These are phyloP conservation scores for Lasaia peninsularis DNA, from an alignment of 1,140 invertebrate species.

Conservation along the genomic window DNA sequence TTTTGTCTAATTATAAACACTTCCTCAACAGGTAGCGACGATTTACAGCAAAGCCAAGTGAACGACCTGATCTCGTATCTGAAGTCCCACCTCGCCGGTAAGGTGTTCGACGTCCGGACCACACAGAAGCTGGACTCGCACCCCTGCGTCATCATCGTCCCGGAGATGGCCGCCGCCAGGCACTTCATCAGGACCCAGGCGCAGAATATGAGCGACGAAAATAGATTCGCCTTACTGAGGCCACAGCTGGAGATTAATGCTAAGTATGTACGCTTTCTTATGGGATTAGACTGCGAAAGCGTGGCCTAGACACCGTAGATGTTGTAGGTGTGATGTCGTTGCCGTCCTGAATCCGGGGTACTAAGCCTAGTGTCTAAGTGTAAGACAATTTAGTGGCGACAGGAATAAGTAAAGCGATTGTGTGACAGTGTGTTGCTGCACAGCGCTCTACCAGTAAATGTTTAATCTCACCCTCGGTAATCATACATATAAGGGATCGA, in stretches of 20 bases:
- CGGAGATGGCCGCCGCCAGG: constrained; percentile 96
- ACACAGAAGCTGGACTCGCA: constrained; percentile 91
- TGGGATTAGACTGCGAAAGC: too few species aligned
- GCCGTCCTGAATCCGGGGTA: too few species aligned
- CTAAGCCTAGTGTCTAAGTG: too few species aligned
- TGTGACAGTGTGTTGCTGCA: too few species aligned
- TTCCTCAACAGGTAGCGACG: constrained; percentile 81
- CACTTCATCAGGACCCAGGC: constrained; percentile 95
- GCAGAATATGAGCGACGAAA: constrained; percentile 90
- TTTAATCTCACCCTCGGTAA: too few species aligned
- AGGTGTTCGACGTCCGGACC: constrained; percentile 88
- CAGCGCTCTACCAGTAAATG: too few species aligned
- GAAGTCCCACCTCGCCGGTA: constrained; percentile 85
- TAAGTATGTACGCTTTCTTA: constrained; percentile 85
- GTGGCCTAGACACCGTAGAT: too few species aligned
- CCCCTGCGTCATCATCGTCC: constrained; percentile 95
- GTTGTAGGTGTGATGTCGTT: too few species aligned
- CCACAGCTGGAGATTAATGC: constrained; percentile 96
- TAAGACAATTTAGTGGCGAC: too few species aligned
- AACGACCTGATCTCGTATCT: constrained; percentile 89
- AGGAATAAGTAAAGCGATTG: too few species aligned
- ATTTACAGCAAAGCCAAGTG: constrained; percentile 84
- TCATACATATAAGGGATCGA: too few species aligned
- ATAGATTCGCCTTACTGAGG: constrained; percentile 90
- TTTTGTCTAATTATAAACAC: too few species aligned